Base-by-base conservation (phyloP, 2,888 invertebrate genomes). In the Monopis laevigella region DNA sequence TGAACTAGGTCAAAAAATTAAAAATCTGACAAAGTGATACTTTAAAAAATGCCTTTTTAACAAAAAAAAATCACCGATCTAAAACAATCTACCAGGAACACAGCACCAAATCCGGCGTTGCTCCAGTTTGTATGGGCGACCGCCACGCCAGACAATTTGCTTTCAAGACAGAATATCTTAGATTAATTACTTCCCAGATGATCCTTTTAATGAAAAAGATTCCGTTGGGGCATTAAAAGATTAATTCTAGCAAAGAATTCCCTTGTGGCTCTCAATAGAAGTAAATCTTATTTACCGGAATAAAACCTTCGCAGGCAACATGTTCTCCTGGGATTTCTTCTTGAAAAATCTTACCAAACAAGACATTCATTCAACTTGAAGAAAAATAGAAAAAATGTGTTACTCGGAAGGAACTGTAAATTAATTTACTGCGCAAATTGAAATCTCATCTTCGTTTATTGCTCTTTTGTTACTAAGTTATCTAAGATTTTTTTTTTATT, bases 171-270 rank as follows among this genome's bases (percentile, higher is more conserved):
- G 21, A 35, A 41, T 41, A 41, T 41, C 19, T 24, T 27, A 24
- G 41, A 65, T 69, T 71, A 70, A 72, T 72, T 68, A 70, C 64
- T 62, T 52, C 46, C 43, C 51, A 45, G 60, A 66, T 68, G 59
- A 64, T 65, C 62, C 36, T 52, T 56, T 57, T 58, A 65, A 62
- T 65, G 60, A 63, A 65, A 69, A 64, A 62, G 65, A 62, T 36
- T 36, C 62, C 63, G 53, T 55, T 58, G 52, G 50, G 53, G 64
- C 59, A 73, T 73, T 72, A 72, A 67, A 62, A 67, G 70, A 72
- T 74, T 72, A 73, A 69, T 70, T 67, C 61, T 48, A 56, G 61
- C 19, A 64, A 68, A 63, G 67, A 67, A 62, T 63, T 69, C 58
- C 67, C 67, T 13, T 40, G 61, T 54, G 69, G 65, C 62, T 62